Percentiles rank a stretch among this genome's conserved stretches.
These are phyloP conservation scores for Tetranychus cinnabarinus DNA, from an alignment of 1,140 invertebrate species.

Conservation along the genomic window DNA sequence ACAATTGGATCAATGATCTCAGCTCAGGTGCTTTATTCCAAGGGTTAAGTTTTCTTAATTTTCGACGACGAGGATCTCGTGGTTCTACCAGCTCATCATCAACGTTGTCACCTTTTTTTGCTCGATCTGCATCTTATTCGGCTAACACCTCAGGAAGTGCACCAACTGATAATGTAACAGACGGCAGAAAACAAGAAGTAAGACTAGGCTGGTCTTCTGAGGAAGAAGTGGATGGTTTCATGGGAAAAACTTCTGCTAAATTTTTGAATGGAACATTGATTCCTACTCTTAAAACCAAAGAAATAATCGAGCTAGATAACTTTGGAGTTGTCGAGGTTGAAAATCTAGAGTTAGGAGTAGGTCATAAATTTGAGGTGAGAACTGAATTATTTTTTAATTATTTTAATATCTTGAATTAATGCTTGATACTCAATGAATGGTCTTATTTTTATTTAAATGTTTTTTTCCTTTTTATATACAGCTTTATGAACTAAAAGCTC, in stretches of 20 bases:
- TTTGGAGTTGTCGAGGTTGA: conserved; percentile 17
- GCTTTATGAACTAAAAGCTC: conserved; percentile 17
- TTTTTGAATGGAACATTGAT: conserved; percentile 10
- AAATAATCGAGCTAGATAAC: conserved; percentile 15
- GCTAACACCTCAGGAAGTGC: neutral
- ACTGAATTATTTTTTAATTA: neutral
- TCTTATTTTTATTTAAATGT: neutral
- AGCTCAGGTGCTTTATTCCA: neutral
- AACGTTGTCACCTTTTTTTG: neutral
- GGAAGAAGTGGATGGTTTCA: neutral
- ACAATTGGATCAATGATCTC: conserved; percentile 1
- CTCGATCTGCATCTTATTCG: neutral
- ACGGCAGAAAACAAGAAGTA: neutral
- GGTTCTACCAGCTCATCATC: neutral
- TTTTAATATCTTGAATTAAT: neutral
- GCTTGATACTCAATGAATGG: neutral
- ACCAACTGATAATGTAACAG: neutral
- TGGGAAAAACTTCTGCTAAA: neutral
- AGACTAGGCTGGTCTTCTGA: too few relatives aligned
- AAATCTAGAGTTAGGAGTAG: conserved; percentile 13
- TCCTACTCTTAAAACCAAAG: conserved; percentile 11
- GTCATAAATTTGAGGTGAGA: conserved; percentile 12
- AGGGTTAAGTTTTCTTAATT: neutral
- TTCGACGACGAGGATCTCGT: neutral
- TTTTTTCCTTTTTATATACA: conserved; percentile 1